phyloP scores from a whole-genome alignment of 2,797 vertebrate genomes.

The Propithecus deckenii region DNA sequence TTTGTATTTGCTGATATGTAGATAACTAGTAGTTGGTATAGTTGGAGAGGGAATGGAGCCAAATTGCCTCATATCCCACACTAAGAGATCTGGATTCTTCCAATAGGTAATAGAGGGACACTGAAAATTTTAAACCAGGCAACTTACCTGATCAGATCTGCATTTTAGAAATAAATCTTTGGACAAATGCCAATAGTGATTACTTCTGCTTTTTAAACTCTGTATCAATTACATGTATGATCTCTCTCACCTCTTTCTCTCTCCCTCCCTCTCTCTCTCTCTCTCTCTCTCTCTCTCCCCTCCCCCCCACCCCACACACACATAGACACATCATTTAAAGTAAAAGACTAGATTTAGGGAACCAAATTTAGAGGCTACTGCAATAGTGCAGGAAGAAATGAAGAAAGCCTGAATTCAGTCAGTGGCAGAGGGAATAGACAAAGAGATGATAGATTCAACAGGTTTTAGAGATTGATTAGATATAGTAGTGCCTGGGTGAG shows the following conservation, averaged over 20 bases:
- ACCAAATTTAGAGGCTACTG: not conserved
- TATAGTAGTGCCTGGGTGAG: not conserved
- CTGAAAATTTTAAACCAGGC: not conserved
- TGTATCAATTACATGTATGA: not conserved
- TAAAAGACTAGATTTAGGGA: not conserved
- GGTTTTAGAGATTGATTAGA: not conserved
- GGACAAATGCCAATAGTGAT: not conserved
- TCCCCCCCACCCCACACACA: no score
- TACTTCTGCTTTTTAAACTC: slow-evolving; percentile 18
- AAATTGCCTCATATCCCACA: not conserved
- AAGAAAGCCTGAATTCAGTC: not conserved
- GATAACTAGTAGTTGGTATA: no score
- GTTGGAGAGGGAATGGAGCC: not conserved
- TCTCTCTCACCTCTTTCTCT: not conserved
- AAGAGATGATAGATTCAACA: not conserved
- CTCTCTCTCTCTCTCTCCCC: not conserved
- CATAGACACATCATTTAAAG: not conserved
- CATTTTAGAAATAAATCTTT: slow-evolving; percentile 39
- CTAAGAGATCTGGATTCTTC: not conserved
- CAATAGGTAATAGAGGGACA: not conserved
- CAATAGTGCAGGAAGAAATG: not conserved
- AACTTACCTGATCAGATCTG: slow-evolving; percentile 41
- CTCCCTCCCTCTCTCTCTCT: not conserved
- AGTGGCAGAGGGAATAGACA: not conserved
- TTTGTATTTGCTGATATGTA: not conserved